Evolutionary conservation across 2,888 invertebrate genomes (phyloP).

Genomic region (Lochmaea crataegi): DNA sequence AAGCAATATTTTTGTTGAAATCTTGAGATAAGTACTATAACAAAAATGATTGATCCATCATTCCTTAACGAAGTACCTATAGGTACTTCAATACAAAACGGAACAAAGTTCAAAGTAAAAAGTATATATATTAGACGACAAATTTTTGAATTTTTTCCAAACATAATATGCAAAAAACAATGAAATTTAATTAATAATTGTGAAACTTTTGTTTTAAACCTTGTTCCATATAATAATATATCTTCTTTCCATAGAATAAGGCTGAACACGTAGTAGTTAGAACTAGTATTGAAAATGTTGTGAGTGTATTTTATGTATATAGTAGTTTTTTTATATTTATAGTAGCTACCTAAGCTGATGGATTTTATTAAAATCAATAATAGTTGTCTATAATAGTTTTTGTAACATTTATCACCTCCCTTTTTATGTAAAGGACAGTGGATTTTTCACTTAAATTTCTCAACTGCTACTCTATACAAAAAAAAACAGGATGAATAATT

Average conservation of each 20-base stretch:
- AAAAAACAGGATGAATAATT: not conserved
- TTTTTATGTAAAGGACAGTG: not conserved
- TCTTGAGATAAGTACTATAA: too few relatives aligned
- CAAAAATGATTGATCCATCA: too few relatives aligned
- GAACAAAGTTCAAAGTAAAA: too few relatives aligned
- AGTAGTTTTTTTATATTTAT: not conserved
- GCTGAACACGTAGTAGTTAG: not conserved
- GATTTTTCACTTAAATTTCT: too few relatives aligned
- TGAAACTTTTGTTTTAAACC: not conserved
- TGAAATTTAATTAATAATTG: not conserved
- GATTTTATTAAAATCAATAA: constrained; percentile 5
- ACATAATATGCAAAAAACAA: too few relatives aligned
- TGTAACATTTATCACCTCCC: not conserved
- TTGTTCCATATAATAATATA: not conserved
- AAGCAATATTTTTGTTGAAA: too few relatives aligned
- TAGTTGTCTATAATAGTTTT: not conserved
- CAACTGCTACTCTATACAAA: too few relatives aligned
- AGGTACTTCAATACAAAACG: too few relatives aligned
- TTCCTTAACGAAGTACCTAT: too few relatives aligned
- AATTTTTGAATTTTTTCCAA: too few relatives aligned
- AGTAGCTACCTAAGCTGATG: not conserved
- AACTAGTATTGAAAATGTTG: not conserved
- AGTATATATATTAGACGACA: not conserved
- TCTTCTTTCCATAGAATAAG: not conserved
- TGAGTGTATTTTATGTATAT: constrained; percentile 2